Conservation (phyloP, 2,113 vertebrate species). For the Pontoporia blainvillei region DNA sequence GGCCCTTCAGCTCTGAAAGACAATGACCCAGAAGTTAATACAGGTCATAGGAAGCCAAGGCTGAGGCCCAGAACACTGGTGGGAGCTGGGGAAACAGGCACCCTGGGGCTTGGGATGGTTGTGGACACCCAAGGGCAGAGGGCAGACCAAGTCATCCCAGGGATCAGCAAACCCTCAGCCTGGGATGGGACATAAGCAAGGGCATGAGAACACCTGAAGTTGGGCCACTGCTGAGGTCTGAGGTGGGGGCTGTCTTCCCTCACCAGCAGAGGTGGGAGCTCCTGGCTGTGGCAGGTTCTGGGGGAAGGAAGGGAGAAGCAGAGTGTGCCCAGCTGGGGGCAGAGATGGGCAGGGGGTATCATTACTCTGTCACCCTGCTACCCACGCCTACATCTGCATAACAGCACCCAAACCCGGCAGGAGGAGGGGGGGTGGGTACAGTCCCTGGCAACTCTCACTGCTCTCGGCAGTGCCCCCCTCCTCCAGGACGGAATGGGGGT, state of each 20-base stretch:
- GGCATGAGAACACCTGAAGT: background rate
- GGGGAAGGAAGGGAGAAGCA: background rate
- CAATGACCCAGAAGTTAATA: background rate
- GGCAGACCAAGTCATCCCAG: background rate
- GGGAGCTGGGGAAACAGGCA: background rate
- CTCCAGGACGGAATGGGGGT: background rate
- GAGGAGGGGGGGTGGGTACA: background rate
- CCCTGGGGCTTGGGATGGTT: background rate
- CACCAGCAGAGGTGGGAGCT: background rate
- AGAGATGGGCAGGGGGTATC: conserved; percentile 70
- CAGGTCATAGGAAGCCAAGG: background rate
- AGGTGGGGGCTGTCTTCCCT: background rate
- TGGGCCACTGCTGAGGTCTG: background rate
- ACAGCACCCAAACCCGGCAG: conserved; percentile 4
- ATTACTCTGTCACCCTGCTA: conserved; percentile 65
- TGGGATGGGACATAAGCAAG: background rate
- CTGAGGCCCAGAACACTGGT: background rate
- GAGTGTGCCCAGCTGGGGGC: conserved; percentile 48
- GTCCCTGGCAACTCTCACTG: background rate
- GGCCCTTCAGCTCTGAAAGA: background rate
- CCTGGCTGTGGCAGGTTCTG: background rate
- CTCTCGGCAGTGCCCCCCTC: background rate
- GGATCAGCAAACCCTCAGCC: background rate
- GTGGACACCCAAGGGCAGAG: background rate
- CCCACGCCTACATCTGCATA: conserved; percentile 51